Percentiles rank a stretch among this genome's conserved stretches.
phyloP scores from a whole-genome alignment of 30 jellyfish, hydroid and myxozoan genomes.

The Rhopilema esculentum region DNA sequence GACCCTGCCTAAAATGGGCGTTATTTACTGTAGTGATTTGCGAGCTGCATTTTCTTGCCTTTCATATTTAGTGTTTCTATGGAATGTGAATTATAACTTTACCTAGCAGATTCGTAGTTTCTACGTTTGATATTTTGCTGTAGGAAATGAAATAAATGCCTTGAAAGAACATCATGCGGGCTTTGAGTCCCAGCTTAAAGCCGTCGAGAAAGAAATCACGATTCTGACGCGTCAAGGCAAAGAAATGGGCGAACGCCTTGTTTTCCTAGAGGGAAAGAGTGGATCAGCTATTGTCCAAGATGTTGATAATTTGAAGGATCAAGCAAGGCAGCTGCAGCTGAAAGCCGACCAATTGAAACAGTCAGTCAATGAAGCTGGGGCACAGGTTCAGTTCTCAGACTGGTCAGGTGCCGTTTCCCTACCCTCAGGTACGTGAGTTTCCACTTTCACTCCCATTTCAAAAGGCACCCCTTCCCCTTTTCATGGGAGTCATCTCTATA shows the following conservation, averaged over 20 bases:
- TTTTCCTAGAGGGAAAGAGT: constrained; percentile 24
- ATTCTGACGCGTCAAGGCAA: constrained; percentile 22
- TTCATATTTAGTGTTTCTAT: too few relatives aligned
- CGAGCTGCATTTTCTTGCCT: too few relatives aligned
- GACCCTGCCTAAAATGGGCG: too few relatives aligned
- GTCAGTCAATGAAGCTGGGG: not conserved
- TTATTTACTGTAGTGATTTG: too few relatives aligned
- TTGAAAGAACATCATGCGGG: not conserved
- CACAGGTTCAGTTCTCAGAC: constrained; percentile 2
- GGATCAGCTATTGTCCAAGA: constrained; percentile 33
- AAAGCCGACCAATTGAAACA: constrained; percentile 1
- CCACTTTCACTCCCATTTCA: too few relatives aligned
- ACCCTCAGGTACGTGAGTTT: not conserved
- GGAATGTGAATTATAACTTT: too few relatives aligned
- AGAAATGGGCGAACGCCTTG: constrained; percentile 12
- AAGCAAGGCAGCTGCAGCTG: constrained; percentile 44
- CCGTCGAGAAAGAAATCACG: constrained; percentile 12
- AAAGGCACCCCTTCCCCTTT: too few relatives aligned
- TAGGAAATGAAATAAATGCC: constrained; percentile 16
- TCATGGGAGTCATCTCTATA: too few relatives aligned
- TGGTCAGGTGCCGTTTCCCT: constrained; percentile 29
- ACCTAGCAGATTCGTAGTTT: not conserved
- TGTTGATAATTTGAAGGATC: constrained; percentile 41
- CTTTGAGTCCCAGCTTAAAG: constrained; percentile 1
- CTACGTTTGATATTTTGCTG: not conserved